Base-by-base conservation (phyloP, 1,140 invertebrate species). In the Drosophila sp. region DNA sequence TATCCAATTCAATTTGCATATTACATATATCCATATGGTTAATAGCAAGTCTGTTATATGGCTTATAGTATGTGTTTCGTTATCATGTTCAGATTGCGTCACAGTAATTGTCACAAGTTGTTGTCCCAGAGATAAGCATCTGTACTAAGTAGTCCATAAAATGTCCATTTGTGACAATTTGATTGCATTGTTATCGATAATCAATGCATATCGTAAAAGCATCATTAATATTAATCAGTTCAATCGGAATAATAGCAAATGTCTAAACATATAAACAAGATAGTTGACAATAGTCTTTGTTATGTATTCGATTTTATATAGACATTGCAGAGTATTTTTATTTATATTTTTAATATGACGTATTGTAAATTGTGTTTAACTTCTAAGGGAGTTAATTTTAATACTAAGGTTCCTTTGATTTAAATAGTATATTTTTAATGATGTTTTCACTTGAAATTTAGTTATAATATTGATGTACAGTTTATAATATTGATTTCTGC, bases 1-100 rank as follows among this genome's bases (percentile, higher is more conserved):
- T 67, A 57, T 21, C 36, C 53, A 72, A 66, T 67, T 14, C 46
- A 46, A 72, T 72, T 72, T 67, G 63, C 63, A 72, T 72, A 72
- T 54, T 59, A 65, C 36, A 38, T 9, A 43, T 57, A 25, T 40
- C 29, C 58, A 61, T 61, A 61, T 61, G 43, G 41, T 25, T 46
- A 59, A 48, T 54, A 16, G 18, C 4, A 13, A 6, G 27, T 34
- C 48, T 34, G 13, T 34, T 32, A 45, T 43, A 6, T 45, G 21
- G 7, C 4, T 18, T 14, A 7, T 29, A n/a, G n/a, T n/a, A 7
- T 8, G 2, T 25, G 34, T n/a, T 9, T 56, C 9, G 34, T 11
- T 57, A 51, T 72, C 70, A 41, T 43, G 70, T 27, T 14, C n/a
- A 72, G 53, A 72, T 72, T 67, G 54, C 34, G 54, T 72, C 70